A percentile compares a stretch with the other conserved stretches of the same genome.
phyloP scores from a whole-genome alignment of 2,113 vertebrate genomes.

The Aphelocoma coerulescens region DNA sequence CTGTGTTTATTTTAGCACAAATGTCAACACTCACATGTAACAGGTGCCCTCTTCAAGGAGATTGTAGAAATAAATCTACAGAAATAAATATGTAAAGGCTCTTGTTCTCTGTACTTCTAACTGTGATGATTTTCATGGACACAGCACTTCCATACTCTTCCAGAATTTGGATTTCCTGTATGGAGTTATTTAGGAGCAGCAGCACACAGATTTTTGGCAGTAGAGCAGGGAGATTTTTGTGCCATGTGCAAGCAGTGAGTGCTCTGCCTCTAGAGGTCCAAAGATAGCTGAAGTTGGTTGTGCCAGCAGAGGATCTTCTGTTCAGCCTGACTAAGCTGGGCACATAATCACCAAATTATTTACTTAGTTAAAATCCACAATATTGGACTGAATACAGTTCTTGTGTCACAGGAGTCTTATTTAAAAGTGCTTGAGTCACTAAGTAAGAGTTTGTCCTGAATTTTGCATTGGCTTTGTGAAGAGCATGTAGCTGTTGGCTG shows the following conservation, averaged over 20 bases:
- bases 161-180: background rate
- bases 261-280: background rate
- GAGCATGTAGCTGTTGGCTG: background rate
- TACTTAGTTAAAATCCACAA: background rate
- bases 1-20: background rate
- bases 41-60: background rate
- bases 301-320: background rate
- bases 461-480: background rate
- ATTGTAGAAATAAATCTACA: background rate
- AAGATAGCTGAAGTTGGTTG: background rate
- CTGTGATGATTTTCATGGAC: background rate
- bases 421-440: background rate
- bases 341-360: background rate
- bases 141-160: background rate
- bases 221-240: background rate
- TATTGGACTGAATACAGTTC: background rate
- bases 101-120: background rate
- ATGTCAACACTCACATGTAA: rapidly evolving
- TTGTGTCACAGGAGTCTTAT: background rate
- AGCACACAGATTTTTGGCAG: background rate
- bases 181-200: background rate
- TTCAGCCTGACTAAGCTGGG: background rate
- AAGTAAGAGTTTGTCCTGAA: background rate
- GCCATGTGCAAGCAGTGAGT: rapidly evolving
- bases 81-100: background rate